Percentiles rank a stretch among this genome's conserved stretches.
These are phyloP conservation scores for Nannospalax galili DNA, from an alignment of 2,113 vertebrate species.

Conservation along the genomic window DNA sequence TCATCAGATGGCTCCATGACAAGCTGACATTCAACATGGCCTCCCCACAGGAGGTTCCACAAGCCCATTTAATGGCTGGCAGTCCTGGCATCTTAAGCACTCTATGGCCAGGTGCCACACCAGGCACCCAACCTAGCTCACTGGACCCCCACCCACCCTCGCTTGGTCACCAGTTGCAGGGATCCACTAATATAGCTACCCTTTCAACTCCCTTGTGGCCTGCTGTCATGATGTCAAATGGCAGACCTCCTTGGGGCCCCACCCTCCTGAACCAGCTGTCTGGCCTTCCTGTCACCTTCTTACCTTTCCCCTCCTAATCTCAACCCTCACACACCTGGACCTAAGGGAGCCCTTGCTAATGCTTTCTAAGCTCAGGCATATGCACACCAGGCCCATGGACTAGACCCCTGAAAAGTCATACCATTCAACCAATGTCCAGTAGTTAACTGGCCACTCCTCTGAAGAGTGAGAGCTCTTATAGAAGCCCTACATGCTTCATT, in stretches of 20 bases:
- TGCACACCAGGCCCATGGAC: background rate
- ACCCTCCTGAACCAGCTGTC: background rate
- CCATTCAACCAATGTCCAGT: background rate
- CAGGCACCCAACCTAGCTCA: background rate
- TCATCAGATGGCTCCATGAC: rapidly evolving
- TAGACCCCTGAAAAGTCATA: rapidly evolving
- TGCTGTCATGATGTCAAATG: no score
- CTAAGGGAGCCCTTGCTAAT: background rate
- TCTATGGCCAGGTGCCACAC: background rate
- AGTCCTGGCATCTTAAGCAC: background rate
- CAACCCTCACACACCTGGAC: background rate
- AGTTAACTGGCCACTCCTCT: background rate
- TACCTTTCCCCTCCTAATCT: background rate
- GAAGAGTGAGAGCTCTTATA: no score
- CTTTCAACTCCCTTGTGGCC: background rate
- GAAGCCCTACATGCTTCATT: no score
- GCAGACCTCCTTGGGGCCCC: background rate
- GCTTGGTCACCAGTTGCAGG: background rate
- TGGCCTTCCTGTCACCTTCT: background rate
- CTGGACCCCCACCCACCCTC: background rate
- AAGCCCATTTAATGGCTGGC: background rate
- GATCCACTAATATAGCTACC: background rate
- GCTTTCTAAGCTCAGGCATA: rapidly evolving
- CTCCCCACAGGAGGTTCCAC: background rate
- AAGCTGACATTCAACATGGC: background rate